Evolutionary conservation across 2,113 vertebrate species (phyloP).

Genomic region (Myodes glareolus): DNA sequence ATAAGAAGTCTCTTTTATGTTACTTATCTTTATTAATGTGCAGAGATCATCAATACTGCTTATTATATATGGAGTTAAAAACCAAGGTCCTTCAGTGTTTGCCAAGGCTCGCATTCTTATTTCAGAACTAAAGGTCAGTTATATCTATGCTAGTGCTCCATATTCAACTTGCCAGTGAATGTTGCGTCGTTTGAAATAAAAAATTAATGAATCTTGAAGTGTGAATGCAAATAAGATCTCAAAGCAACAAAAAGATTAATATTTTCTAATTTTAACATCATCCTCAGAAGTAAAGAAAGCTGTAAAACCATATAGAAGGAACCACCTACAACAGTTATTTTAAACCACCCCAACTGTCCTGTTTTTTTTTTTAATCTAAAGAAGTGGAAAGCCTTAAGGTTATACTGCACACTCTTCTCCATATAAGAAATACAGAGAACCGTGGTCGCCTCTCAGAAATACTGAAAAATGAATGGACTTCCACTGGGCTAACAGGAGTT

Average conservation of each 20-base stretch:
- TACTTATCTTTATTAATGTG: not conserved
- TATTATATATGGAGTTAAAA: not conserved
- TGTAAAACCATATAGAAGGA: conserved; percentile 62
- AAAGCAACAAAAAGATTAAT: conserved; percentile 57
- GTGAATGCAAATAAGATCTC: conserved; percentile 35
- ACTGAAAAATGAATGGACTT: not conserved
- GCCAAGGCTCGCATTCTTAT: not conserved
- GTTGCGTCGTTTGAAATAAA: conserved; percentile 29
- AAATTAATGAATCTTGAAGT: conserved; percentile 38
- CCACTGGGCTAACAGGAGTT: not conserved
- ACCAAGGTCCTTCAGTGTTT: not conserved
- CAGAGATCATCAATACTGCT: not conserved
- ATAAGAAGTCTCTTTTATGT: not conserved
- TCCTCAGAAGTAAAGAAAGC: conserved; percentile 53
- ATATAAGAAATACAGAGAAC: not conserved
- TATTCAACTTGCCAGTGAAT: conserved; percentile 34
- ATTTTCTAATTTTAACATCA: conserved; percentile 59
- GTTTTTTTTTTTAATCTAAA: not conserved
- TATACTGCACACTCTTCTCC: not conserved
- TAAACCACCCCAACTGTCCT: conserved; percentile 52
- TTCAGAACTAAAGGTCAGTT: conserved; percentile 46
- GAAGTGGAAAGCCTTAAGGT: conserved; percentile 23
- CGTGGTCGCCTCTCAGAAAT: conserved; percentile 23
- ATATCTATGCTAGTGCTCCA: not conserved
- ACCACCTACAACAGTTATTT: conserved; percentile 54